Evolutionary conservation across 2,113 vertebrate species (phyloP).

Genomic region (Platanista minor): DNA sequence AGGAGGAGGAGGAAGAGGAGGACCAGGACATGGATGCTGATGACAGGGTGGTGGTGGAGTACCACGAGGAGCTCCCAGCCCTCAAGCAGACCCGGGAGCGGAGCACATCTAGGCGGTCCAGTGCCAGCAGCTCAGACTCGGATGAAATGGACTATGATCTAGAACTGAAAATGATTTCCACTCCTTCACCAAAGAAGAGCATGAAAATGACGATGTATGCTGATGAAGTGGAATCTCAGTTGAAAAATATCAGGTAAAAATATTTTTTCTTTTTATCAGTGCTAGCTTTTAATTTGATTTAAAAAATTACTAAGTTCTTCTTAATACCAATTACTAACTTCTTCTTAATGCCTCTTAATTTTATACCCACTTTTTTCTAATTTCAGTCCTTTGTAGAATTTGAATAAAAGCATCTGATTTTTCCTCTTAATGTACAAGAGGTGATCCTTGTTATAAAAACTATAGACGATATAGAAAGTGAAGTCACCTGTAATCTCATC

Average conservation of each 20-base stretch:
- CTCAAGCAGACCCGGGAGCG: constrained; percentile 80
- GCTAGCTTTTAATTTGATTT: constrained; percentile 41
- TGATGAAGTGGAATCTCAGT: constrained; percentile 92
- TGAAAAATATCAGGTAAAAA: constrained; percentile 92
- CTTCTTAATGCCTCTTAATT: neutral
- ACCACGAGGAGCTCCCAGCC: constrained; percentile 85
- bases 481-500: neutral
- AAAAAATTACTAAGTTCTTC: neutral
- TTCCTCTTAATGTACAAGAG: neutral
- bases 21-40: constrained; percentile 96
- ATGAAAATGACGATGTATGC: constrained; percentile 99
- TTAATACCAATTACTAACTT: neutral
- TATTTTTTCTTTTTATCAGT: neutral
- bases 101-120: constrained; percentile 59
- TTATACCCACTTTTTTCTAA: neutral
- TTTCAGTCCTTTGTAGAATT: neutral
- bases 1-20: constrained; percentile 89
- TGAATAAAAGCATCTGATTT: neutral
- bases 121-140: constrained; percentile 89
- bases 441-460: constrained; percentile 7
- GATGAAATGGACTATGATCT: constrained; percentile 99
- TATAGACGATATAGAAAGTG: neutral
- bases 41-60: constrained; percentile 93
- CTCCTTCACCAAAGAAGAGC: constrained; percentile 96
- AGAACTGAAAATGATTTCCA: constrained; percentile 99